phyloP scores from a whole-genome alignment of 2,888 invertebrate genomes.

The Cephalotes varians region DNA sequence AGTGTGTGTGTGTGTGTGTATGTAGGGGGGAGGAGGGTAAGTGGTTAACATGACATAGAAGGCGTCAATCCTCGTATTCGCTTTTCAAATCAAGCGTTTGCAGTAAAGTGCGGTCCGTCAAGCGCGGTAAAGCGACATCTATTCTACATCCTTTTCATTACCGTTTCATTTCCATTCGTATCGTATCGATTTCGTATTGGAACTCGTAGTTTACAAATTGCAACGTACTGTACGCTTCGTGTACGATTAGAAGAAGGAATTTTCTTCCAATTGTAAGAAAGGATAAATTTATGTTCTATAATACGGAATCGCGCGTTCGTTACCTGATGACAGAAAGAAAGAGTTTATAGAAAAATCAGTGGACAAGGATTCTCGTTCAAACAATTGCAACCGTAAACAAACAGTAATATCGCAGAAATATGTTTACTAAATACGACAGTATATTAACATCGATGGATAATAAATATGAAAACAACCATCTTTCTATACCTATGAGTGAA shows the following conservation, averaged over 20 bases:
- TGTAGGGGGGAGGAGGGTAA: conserved; percentile 3
- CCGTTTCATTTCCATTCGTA: neutral
- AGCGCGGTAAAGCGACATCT: neutral
- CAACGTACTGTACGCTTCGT: neutral
- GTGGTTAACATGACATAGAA: neutral
- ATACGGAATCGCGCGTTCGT: neutral
- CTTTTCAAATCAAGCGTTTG: neutral
- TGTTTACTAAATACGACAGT: neutral
- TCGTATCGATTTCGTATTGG: neutral
- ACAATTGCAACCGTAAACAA: neutral
- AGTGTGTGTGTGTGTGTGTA: too few species aligned
- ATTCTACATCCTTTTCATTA: neutral
- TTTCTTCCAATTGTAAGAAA: neutral
- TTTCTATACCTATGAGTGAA: neutral
- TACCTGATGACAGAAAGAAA: neutral
- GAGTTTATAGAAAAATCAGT: neutral
- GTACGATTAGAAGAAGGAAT: neutral
- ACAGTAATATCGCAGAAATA: neutral
- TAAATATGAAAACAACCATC: neutral
- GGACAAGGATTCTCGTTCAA: neutral
- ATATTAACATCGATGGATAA: neutral
- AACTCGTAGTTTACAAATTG: neutral
- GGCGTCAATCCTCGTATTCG: neutral
- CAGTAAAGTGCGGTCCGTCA: neutral
- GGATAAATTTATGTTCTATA: neutral